Evolutionary conservation across 2,797 vertebrate species (phyloP).

Genomic region (Myotis myotis): DNA sequence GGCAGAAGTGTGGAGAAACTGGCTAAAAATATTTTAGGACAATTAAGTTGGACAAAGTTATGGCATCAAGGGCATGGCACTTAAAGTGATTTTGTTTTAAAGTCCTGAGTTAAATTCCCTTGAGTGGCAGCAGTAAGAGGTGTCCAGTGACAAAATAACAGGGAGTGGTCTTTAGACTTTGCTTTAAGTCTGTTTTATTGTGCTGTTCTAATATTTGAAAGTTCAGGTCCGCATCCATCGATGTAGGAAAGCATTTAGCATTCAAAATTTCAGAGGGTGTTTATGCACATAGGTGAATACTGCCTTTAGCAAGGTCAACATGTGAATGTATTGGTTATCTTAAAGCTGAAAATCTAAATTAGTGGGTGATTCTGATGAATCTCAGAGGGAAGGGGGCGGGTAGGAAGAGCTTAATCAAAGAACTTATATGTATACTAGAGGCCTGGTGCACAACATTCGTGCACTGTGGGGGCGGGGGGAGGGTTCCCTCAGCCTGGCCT

Average conservation of each 20-base stretch:
- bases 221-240: neutral
- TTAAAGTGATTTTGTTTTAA: neutral
- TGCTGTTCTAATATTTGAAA: neutral
- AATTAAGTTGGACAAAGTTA: neutral
- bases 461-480: too few relatives aligned
- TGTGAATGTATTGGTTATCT: neutral
- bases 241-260: neutral
- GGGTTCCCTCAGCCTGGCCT: too few relatives aligned
- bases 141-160: neutral
- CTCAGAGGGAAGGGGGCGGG: too few relatives aligned
- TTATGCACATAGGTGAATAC: neutral
- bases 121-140: neutral
- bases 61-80: neutral
- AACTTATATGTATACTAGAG: too few relatives aligned
- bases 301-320: neutral
- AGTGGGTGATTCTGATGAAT: too few relatives aligned
- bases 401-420: too few relatives aligned
- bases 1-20: neutral
- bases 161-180: neutral
- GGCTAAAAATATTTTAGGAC: neutral
- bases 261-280: neutral
- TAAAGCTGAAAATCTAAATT: conserved; percentile 10
- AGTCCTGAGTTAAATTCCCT: neutral
- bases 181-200: neutral
- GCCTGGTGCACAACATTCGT: too few relatives aligned